Evolutionary conservation across 2,888 invertebrate genomes (phyloP).

Genomic region (Harmothoe impar): DNA sequence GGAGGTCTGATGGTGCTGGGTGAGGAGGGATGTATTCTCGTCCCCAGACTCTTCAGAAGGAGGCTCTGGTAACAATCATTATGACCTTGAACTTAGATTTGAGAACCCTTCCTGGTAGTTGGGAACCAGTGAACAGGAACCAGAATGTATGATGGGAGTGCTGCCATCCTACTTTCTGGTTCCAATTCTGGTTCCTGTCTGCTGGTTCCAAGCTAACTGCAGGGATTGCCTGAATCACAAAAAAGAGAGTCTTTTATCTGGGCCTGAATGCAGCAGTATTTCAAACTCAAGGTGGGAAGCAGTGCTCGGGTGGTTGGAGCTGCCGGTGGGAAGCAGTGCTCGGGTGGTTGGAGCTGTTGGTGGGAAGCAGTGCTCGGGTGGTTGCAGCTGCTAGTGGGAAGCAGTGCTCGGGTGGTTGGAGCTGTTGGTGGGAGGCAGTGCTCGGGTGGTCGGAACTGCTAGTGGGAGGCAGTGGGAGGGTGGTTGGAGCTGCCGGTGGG

Average conservation of each 20-base stretch:
- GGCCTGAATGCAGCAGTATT: background rate
- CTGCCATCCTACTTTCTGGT: too few species aligned
- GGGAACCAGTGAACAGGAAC: too few species aligned
- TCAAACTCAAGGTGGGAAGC: background rate
- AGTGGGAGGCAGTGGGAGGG: background rate
- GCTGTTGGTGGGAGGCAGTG: background rate
- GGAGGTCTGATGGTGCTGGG: background rate
- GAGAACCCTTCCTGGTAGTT: too few species aligned
- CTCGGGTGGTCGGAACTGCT: background rate
- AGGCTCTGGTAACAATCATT: too few species aligned
- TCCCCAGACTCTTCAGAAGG: too few species aligned
- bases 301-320: background rate
- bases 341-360: background rate
- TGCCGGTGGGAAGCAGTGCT: background rate
- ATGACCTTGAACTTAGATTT: too few species aligned
- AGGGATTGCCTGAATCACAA: too few species aligned
- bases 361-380: background rate
- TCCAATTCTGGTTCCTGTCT: too few species aligned
- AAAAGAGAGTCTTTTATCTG: too few species aligned
- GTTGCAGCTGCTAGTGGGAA: background rate
- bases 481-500: background rate
- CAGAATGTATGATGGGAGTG: too few species aligned
- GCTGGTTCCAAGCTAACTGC: too few species aligned
- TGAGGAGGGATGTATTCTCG: too few species aligned
- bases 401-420: background rate